Conservation (phyloP, 2,113 vertebrate genomes). For the Pseudopodoces humilis region DNA sequence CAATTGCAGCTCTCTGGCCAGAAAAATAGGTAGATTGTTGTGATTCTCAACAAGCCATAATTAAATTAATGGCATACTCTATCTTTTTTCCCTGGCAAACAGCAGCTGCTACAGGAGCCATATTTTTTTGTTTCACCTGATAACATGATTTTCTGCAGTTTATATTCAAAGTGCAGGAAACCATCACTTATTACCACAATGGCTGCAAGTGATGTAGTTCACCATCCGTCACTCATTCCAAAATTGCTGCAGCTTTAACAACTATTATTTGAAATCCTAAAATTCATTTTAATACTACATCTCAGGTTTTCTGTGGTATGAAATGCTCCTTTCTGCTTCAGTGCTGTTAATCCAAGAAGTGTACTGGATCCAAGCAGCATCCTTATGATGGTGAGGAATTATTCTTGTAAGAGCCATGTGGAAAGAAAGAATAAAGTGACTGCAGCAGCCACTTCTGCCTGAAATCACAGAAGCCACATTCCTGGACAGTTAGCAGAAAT, state of each 20-base stretch:
- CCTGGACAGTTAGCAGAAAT: background rate
- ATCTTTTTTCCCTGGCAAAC: background rate
- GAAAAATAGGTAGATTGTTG: background rate
- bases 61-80: background rate
- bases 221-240: background rate
- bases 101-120: background rate
- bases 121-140: background rate
- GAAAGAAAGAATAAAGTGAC: background rate
- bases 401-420: background rate
- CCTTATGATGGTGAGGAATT: background rate
- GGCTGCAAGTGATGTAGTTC: background rate
- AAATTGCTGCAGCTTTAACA: background rate
- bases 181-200: background rate
- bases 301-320: background rate
- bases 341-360: background rate
- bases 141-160: background rate
- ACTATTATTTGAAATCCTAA: background rate
- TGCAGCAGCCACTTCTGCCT: background rate
- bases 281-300: background rate
- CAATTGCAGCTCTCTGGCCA: background rate
- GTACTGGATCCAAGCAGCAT: background rate
- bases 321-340: constrained; percentile 1
- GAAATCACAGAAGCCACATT: background rate
- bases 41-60: background rate
- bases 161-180: background rate